Conservation (phyloP, 2,888 invertebrate genomes). For the Formica aserva region DNA sequence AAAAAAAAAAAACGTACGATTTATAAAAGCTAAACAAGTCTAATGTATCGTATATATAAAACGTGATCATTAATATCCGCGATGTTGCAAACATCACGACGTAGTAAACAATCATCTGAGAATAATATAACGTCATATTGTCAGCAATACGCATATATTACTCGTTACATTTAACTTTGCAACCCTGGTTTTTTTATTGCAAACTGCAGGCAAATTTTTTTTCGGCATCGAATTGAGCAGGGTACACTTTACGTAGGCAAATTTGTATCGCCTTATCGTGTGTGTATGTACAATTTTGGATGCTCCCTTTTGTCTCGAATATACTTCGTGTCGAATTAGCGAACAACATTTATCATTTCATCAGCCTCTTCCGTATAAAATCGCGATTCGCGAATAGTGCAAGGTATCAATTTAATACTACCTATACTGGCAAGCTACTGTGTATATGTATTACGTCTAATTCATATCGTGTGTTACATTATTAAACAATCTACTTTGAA, state of each 20-base stretch:
- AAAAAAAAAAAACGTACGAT: not conserved
- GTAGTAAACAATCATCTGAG: constrained; percentile 9
- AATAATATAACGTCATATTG: constrained; percentile 8
- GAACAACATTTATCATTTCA: not conserved
- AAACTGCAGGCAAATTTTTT: not conserved
- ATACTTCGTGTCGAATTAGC: constrained; percentile 2
- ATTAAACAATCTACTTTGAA: constrained; percentile 74
- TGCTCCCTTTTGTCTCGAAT: not conserved
- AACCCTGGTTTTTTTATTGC: not conserved
- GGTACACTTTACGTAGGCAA: constrained; percentile 18
- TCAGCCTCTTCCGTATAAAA: not conserved
- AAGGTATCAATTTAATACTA: constrained; percentile 56
- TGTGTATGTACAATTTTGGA: not conserved
- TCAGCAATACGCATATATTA: not conserved
- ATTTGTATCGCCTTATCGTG: not conserved
- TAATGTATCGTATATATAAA: not conserved
- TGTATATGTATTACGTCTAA: constrained; percentile 65
- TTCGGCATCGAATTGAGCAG: not conserved
- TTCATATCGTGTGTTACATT: constrained; percentile 51
- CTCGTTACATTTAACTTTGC: not conserved
- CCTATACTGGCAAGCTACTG: constrained; percentile 80
- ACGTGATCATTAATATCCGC: not conserved
- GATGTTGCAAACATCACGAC: not conserved
- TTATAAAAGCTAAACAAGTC: not conserved
- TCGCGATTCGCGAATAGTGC: constrained; percentile 1